Percentiles rank a stretch among this genome's conserved stretches.
phyloP scores from a whole-genome alignment of 1,140 invertebrate genomes.

The Mylabris phalerata region DNA sequence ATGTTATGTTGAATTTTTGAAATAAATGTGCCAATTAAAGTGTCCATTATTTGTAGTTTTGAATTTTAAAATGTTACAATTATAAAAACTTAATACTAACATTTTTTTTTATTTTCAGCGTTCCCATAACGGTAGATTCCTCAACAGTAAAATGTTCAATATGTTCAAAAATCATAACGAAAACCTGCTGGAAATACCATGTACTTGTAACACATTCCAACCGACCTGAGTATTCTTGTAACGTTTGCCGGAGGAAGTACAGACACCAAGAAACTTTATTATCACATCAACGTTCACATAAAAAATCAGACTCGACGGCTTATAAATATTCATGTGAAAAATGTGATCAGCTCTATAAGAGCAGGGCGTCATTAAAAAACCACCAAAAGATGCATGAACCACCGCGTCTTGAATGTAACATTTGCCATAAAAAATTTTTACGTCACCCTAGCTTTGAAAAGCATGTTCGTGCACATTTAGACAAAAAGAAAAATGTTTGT shows the following conservation, averaged over 20 bases:
- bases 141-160: no score
- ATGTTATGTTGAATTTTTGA: no score
- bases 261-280: slow-evolving; percentile 31
- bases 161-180: no score
- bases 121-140: no score
- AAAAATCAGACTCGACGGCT: slow-evolving; percentile 6
- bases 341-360: slow-evolving; percentile 41
- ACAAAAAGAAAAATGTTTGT: slow-evolving; percentile 39
- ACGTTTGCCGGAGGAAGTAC: slow-evolving; percentile 13
- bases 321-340: slow-evolving; percentile 40
- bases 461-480: slow-evolving; percentile 46
- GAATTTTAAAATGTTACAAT: no score
- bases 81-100: no score
- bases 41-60: no score
- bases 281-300: slow-evolving; percentile 32
- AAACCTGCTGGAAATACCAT: no score
- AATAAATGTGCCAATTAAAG: no score
- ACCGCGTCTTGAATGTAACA: slow-evolving; percentile 47
- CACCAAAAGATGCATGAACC: slow-evolving; percentile 40
- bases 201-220: no score
- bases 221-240: no score
- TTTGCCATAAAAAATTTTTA: slow-evolving; percentile 46
- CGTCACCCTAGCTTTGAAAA: slow-evolving; percentile 44
- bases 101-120: no score
- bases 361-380: slow-evolving; percentile 41